Conservation (phyloP, 37 sponge, comb jelly and placozoan species). For the Halichondria panicea region DNA sequence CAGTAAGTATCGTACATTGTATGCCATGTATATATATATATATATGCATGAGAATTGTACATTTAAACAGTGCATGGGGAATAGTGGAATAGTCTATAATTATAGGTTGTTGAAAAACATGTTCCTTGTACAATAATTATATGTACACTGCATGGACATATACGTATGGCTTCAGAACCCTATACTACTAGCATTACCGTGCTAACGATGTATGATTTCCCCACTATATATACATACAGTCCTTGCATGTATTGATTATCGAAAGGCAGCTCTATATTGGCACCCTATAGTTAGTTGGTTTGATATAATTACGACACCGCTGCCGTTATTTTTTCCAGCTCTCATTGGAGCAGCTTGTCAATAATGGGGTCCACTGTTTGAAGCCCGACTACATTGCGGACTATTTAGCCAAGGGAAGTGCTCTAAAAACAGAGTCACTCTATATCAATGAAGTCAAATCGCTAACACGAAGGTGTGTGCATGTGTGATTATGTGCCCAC, state of each 20-base stretch:
- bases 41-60: neutral
- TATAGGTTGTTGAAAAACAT: neutral
- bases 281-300: no score
- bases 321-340: slow-evolving; percentile 4
- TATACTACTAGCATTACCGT: no score
- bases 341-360: slow-evolving; percentile 46
- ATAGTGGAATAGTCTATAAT: neutral
- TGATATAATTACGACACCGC: no score
- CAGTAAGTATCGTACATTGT: slow-evolving; percentile 6
- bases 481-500: no score
- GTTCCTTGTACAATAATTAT: neutral
- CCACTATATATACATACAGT: no score
- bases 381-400: slow-evolving; percentile 93
- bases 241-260: no score
- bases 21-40: neutral
- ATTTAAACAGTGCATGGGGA: neutral
- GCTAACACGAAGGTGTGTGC: neutral
- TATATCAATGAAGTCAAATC: slow-evolving; percentile 5
- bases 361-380: slow-evolving; percentile 72
- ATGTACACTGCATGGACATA: neutral
- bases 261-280: no score
- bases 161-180: neutral
- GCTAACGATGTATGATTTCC: no score
- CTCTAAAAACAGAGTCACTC: neutral
- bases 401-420: slow-evolving; percentile 66